Evolutionary conservation across 2,888 invertebrate genomes (phyloP).

Genomic region (Therioaphis trifolii): DNA sequence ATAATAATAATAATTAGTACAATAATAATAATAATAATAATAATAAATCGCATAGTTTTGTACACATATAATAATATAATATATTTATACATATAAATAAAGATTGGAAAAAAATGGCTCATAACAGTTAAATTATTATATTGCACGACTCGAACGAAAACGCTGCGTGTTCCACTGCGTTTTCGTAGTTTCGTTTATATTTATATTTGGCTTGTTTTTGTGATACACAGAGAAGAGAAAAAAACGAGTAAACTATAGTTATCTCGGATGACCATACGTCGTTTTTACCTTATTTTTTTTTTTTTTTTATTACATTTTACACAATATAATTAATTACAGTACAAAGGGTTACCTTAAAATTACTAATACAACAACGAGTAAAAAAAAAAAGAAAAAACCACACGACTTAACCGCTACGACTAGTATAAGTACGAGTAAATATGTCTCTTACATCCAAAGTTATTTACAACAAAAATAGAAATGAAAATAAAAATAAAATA

Average conservation of each 20-base stretch:
- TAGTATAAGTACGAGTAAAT: constrained; percentile 56
- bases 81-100: not conserved
- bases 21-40: no score
- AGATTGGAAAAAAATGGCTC: not conserved
- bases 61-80: not conserved
- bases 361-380: constrained; percentile 44
- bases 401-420: constrained; percentile 57
- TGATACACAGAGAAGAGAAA: not conserved
- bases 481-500: no score
- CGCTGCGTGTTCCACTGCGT: no score
- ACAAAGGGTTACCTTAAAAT: constrained; percentile 45
- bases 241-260: constrained; percentile 34
- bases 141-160: constrained; percentile 52
- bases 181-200: constrained; percentile 5
- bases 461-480: constrained; percentile 47
- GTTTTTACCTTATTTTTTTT: not conserved
- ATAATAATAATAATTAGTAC: no score
- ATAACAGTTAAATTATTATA: constrained; percentile 30
- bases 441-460: constrained; percentile 26
- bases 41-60: no score
- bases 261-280: constrained; percentile 21
- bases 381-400: constrained; percentile 25
- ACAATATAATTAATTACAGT: constrained; percentile 38
- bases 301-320: no score
- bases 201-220: not conserved